phyloP scores from a whole-genome alignment of 37 sponge, comb jelly and placozoan genomes.

The Mnemiopsis leidyi region DNA sequence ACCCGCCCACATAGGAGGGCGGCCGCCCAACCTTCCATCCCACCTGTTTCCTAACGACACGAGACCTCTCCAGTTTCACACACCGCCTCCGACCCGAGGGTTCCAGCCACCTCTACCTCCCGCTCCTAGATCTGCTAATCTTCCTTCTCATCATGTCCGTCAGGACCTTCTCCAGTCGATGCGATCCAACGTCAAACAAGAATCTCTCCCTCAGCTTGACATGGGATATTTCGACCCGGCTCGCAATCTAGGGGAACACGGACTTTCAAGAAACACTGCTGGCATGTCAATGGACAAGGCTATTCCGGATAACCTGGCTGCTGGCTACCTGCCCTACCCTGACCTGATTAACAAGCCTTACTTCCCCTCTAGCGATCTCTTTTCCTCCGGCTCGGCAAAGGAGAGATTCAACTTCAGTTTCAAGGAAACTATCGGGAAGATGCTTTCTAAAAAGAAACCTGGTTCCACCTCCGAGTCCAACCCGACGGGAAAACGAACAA shows the following conservation, averaged over 20 bases:
- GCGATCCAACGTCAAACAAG: not conserved
- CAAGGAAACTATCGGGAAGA: slow-evolving; percentile 50
- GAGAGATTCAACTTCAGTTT: slow-evolving; percentile 19
- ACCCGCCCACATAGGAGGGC: not conserved
- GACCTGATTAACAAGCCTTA: not conserved
- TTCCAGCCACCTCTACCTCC: not conserved
- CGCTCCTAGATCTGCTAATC: slow-evolving; percentile 18
- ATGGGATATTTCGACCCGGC: not conserved
- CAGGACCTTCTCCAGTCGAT: not conserved
- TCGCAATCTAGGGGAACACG: not conserved
- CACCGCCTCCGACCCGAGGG: slow-evolving; percentile 31
- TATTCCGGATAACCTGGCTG: slow-evolving; percentile 31
- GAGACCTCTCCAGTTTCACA: slow-evolving; percentile 30
- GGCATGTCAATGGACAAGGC: not conserved
- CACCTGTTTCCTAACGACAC: slow-evolving; percentile 46
- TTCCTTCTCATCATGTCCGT: not conserved
- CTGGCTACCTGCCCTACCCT: not conserved
- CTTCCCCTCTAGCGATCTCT: not conserved
- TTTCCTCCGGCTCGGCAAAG: not conserved
- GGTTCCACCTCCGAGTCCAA: not conserved
- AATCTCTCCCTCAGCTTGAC: not conserved
- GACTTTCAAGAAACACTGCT: not conserved
- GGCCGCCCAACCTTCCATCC: slow-evolving; percentile 27
- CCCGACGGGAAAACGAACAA: slow-evolving; percentile 38
- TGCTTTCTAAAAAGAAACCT: not conserved